Evolutionary conservation across 2,888 invertebrate genomes (phyloP).

Genomic region (Agrotis ipsilon): DNA sequence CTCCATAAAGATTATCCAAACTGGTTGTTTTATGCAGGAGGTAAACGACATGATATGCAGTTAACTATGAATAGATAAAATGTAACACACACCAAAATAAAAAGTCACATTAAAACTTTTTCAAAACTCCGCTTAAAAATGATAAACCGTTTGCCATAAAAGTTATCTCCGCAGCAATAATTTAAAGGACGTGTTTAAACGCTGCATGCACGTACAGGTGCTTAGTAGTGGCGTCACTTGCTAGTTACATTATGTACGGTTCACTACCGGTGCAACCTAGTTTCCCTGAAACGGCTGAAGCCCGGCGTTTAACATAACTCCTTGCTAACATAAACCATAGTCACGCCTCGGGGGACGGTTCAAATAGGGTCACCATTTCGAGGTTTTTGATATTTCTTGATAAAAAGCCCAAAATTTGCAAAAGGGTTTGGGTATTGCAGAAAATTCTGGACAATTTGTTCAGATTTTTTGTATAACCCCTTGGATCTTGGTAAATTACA

Average conservation of each 20-base stretch:
- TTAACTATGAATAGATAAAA: no score
- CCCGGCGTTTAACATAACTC: constrained; percentile 59
- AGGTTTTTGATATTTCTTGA: no score
- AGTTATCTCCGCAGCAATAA: constrained; percentile 43
- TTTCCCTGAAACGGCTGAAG: constrained; percentile 51
- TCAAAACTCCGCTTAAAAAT: constrained; percentile 32
- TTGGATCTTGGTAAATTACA: no score
- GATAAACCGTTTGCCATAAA: constrained; percentile 32
- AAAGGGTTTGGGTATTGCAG: no score
- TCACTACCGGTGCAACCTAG: constrained; percentile 62
- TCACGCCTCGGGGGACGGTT: constrained; percentile 49
- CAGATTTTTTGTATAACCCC: no score
- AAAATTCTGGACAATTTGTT: no score
- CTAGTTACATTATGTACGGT: constrained; percentile 48
- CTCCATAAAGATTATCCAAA: no score
- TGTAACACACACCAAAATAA: no score
- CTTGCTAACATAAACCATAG: constrained; percentile 60
- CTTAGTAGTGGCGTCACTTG: constrained; percentile 52
- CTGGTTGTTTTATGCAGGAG: no score
- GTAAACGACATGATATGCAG: no score
- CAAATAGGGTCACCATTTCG: no score
- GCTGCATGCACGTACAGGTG: constrained; percentile 42
- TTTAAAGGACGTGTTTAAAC: constrained; percentile 39
- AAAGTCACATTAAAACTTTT: constrained; percentile 2
- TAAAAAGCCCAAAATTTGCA: no score